phyloP scores from a whole-genome alignment of 2,113 vertebrate species.

The Poecile atricapillus region DNA sequence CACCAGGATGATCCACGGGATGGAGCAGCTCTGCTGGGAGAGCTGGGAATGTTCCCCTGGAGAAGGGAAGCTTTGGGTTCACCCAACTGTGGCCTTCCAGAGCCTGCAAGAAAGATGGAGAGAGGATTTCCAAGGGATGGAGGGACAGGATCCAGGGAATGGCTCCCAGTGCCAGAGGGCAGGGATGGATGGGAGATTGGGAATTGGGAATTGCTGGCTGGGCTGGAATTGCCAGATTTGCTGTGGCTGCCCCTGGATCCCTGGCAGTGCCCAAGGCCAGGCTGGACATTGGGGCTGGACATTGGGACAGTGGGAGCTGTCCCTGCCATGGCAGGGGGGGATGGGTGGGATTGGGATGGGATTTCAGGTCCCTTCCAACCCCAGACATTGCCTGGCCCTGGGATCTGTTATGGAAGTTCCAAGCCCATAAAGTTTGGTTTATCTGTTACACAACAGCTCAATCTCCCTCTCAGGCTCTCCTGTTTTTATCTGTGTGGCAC shows the following conservation, averaged over 20 bases:
- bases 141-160: background rate
- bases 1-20: background rate
- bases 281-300: background rate
- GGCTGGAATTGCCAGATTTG: background rate
- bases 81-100: fast-evolving
- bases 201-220: background rate
- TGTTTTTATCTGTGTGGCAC: background rate
- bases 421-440: background rate
- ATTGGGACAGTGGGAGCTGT: background rate
- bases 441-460: background rate
- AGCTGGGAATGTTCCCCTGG: background rate
- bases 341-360: fast-evolving
- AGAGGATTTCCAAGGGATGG: background rate
- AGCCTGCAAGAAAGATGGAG: background rate
- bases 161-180: background rate
- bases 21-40: background rate
- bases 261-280: background rate
- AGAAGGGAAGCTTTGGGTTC: background rate
- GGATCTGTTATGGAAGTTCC: background rate
- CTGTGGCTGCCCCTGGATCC: background rate
- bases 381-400: background rate
- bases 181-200: background rate
- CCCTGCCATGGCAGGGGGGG: background rate
- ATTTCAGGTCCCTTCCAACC: fast-evolving
- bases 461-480: background rate